Base-by-base conservation (phyloP, 1,140 invertebrate species). In the Drosophila dunni region DNA sequence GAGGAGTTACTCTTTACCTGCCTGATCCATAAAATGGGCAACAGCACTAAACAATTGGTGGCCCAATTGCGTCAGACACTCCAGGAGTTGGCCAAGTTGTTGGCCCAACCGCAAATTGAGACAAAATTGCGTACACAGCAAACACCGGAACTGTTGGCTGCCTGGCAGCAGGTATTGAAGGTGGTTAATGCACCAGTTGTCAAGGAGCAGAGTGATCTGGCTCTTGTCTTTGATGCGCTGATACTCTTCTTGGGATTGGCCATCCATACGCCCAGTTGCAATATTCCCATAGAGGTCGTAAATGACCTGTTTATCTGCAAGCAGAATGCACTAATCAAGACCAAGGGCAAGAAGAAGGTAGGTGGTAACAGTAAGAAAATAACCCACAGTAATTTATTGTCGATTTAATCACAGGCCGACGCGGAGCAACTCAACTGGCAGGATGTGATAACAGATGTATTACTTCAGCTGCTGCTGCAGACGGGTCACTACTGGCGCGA, bases 401-500 rank as follows among this genome's bases (percentile, higher is more conserved):
- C 20, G 10, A 29, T 4, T 10, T 45, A 2, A 3, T 61, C 45
- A 4, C n/a, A 33, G 7, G 36, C 9, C 6, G 11, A 53, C 0
- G 44, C 56, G 1, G 54, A 80, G 1, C 1, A 29, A 29, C 68
- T 63, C 4, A 24, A 33, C 0, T 89, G 83, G 84, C 68, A 89
- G 61, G 73, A 74, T 20, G 84, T 88, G n/a, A 24, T 88, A 0
- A 88, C 80, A 1, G 84, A 88, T 48, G 54, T 62, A 7, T 24
- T 88, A 29, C 33, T 89, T 3, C 72, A 80, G 51, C n/a, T 88
- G n/a, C 15, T 80, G n/a, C 33, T 89, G 33, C 76, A 79, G 44
- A 89, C 66, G 1, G 80, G 77, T 0, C 44, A 63, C 42, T 78
- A 60, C 17, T 88, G 83, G 83, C 77, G 83, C 0, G 60, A 66